Percentiles rank a stretch among this genome's conserved stretches.
phyloP scores from a whole-genome alignment of 1,140 invertebrate species.

The Cherax destructor region DNA sequence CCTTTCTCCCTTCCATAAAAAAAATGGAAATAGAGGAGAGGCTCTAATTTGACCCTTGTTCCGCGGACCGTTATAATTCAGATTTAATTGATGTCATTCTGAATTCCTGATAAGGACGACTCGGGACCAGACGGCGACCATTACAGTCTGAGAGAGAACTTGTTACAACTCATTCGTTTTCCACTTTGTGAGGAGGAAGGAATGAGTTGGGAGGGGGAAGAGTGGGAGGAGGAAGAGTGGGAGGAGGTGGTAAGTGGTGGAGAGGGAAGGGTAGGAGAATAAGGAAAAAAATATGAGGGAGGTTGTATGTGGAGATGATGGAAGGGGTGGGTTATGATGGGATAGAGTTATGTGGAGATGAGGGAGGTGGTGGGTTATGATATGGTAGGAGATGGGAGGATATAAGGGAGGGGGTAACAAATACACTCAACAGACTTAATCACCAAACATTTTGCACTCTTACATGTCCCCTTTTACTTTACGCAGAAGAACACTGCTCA shows the following conservation, averaged over 20 bases:
- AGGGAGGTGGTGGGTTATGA: neutral
- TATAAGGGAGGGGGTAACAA: neutral
- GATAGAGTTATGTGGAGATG: neutral
- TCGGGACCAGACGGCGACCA: neutral
- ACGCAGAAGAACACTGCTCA: too few relatives aligned
- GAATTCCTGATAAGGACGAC: neutral
- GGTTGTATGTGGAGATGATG: too few relatives aligned
- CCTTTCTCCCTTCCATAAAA: neutral
- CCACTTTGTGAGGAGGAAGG: neutral
- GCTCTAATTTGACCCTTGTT: conserved; percentile 1
- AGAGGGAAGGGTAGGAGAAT: neutral
- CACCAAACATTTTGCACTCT: too few relatives aligned
- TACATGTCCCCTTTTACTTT: too few relatives aligned
- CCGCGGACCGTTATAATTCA: neutral
- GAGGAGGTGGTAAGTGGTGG: neutral
- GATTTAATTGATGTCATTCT: conserved; percentile 11
- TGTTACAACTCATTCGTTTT: too few relatives aligned
- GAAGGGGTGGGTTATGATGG: too few relatives aligned
- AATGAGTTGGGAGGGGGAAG: neutral
- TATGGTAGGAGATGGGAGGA: neutral
- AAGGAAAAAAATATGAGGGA: too few relatives aligned
- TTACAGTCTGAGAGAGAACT: neutral
- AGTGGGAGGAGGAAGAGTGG: neutral
- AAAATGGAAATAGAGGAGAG: neutral
- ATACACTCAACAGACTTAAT: too few relatives aligned